A percentile compares a stretch with the other conserved stretches of the same genome.
Evolutionary conservation across 2,888 invertebrate genomes (phyloP).

Genomic region (Morinoia aosen): DNA sequence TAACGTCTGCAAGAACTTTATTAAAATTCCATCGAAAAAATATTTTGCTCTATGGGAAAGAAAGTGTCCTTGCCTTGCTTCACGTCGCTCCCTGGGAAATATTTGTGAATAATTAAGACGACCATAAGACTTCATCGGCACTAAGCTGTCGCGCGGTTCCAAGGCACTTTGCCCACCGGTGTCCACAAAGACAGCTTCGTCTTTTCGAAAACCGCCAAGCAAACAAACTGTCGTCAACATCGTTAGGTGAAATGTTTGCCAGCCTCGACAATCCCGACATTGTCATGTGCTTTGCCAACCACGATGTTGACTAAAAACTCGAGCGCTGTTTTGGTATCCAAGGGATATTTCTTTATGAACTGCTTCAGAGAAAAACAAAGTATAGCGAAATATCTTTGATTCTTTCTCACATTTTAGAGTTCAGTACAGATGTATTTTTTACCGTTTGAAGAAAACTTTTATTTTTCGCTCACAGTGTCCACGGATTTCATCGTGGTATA

Average conservation of each 20-base stretch:
- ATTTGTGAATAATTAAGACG: too few relatives aligned
- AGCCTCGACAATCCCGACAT: not conserved
- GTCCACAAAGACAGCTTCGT: not conserved
- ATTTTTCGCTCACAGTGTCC: not conserved
- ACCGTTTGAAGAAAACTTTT: not conserved
- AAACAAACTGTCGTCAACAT: slow-evolving; percentile 1
- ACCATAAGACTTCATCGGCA: not conserved
- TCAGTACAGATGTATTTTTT: not conserved
- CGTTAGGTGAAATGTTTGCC: not conserved
- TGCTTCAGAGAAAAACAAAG: not conserved
- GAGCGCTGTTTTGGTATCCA: not conserved
- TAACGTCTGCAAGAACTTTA: too few relatives aligned
- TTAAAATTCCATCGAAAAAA: too few relatives aligned
- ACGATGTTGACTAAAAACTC: not conserved
- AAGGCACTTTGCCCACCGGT: not conserved
- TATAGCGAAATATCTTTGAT: not conserved
- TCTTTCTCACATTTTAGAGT: not conserved
- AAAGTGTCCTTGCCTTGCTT: too few relatives aligned
- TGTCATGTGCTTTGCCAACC: not conserved
- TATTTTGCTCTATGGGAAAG: too few relatives aligned
- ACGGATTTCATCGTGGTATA: not conserved
- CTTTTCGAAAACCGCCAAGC: not conserved
- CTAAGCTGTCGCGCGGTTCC: not conserved
- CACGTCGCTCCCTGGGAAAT: too few relatives aligned
- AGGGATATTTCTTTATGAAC: not conserved